Base-by-base conservation (phyloP, 2,797 vertebrate species). In the Chelon auratus region DNA sequence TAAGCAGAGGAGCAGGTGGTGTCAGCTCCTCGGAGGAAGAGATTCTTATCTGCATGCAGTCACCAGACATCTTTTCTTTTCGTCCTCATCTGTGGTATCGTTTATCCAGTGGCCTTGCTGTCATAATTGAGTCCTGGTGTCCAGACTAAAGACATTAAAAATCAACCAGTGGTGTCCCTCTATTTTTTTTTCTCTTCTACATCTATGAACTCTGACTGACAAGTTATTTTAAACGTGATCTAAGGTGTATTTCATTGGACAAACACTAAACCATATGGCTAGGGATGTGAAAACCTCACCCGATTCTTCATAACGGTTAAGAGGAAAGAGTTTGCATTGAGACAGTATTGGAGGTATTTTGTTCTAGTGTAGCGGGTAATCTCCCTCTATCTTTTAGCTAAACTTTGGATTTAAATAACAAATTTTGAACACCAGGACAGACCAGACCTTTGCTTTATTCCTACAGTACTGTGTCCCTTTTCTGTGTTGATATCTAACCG, bases 1-100 rank as follows among this genome's bases (percentile, higher is more conserved):
- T 45, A 17, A 47, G 9, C 9, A 1, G 11, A 62, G 53, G 60
- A 74, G 54, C 61, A 73, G 56, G 53, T 56, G 72, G 36, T 59
- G 40, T 78, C 55, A 58, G 3, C 36, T 48, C 26, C 50, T 66
- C 53, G 42, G 43, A 56, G 47, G 52, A 77, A 78, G 63, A 77
- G 14, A 61, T 73, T 59, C 70, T 76, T 80, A 80, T 75, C 59
- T 53, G 54, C 40, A 30, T 37, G 57, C 22, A 62, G 53, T 76
- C 72, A 59, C 61, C 68, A 68, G 64, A 56, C 61, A 42, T 69
- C 61, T 59, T 22, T 12, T 67, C 15, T 67, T 62, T 60, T 54
- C 3, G 77, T 62, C 63, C 39, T 74, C 56, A 18, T 18, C 7
- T 47, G 45, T 18, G n/a, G 2, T 47, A 15, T 8, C 6, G 6